phyloP scores from a whole-genome alignment of 2,113 vertebrate species.

The Triplophysa rosa region DNA sequence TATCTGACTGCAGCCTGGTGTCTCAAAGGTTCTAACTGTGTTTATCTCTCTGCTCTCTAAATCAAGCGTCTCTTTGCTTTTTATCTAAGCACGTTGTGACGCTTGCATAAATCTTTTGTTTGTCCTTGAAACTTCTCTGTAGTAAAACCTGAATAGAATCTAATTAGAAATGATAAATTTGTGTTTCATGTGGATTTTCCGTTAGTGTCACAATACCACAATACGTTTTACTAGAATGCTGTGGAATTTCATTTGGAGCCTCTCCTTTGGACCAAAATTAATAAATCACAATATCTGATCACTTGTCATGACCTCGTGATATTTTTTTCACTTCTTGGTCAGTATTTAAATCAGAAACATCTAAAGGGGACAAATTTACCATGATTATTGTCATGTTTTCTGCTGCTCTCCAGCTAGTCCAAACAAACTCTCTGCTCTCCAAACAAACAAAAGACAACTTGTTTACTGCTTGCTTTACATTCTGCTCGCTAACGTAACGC shows the following conservation, averaged over 20 bases:
- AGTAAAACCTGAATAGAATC: not conserved
- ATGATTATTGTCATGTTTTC: not conserved
- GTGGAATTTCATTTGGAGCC: too few species aligned
- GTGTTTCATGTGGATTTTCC: too few species aligned
- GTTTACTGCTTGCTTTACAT: not conserved
- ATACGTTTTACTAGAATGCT: too few species aligned
- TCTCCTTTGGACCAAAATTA: too few species aligned
- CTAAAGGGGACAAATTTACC: not conserved
- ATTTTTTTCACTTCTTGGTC: not conserved
- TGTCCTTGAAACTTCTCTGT: not conserved
- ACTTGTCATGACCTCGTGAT: not conserved
- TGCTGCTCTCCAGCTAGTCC: not conserved
- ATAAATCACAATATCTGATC: too few species aligned
- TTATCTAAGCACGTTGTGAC: not conserved
- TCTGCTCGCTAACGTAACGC: not conserved
- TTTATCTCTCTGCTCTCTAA: constrained; percentile 8
- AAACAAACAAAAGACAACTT: not conserved
- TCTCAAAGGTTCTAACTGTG: not conserved
- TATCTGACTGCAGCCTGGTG: not conserved
- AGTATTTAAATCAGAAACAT: not conserved
- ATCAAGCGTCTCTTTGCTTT: not conserved
- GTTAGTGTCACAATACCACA: too few species aligned
- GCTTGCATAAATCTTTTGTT: not conserved
- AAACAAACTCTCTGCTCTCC: too few species aligned
- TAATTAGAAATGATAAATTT: too few species aligned